phyloP scores from a whole-genome alignment of 2,888 invertebrate species.

The Acleris cristana region DNA sequence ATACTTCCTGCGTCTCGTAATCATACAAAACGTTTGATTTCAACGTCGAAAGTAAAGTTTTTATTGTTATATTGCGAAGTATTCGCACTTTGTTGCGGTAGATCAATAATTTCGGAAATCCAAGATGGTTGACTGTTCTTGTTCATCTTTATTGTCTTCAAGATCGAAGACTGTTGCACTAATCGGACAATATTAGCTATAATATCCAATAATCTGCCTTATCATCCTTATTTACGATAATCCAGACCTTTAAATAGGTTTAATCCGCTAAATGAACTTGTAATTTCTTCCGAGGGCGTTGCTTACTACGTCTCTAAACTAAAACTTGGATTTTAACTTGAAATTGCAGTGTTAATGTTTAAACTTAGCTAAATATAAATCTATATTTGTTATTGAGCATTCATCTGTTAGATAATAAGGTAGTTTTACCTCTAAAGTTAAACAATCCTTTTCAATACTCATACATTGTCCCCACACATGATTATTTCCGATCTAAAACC shows the following conservation, averaged over 20 bases:
- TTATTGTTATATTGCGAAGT: conserved; percentile 17
- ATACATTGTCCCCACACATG: conserved; percentile 18
- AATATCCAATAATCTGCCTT: conserved; percentile 25
- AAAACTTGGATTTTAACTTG: not conserved
- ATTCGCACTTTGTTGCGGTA: conserved; percentile 42
- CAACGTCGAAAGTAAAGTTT: not conserved
- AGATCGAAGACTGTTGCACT: conserved; percentile 52
- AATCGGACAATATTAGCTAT: conserved; percentile 50
- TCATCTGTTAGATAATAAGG: too few relatives aligned
- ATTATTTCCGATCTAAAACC: conserved; percentile 2
- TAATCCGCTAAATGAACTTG: not conserved
- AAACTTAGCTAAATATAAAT: not conserved
- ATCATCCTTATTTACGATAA: not conserved
- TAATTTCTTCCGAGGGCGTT: conserved; percentile 17
- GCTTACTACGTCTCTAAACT: conserved; percentile 7
- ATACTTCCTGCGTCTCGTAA: conserved; percentile 39
- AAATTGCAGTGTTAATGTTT: not conserved
- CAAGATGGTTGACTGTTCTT: conserved; percentile 72
- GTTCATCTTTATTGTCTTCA: conserved; percentile 31
- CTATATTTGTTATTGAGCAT: too few relatives aligned
- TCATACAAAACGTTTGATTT: conserved; percentile 35
- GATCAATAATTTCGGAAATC: conserved; percentile 66
- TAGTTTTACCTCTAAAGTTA: too few relatives aligned
- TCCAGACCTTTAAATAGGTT: not conserved
- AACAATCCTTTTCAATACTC: too few relatives aligned